A percentile compares a stretch with the other conserved stretches of the same genome.
Conservation (phyloP, 2,113 vertebrate species). For the Semnornis frantzii region DNA sequence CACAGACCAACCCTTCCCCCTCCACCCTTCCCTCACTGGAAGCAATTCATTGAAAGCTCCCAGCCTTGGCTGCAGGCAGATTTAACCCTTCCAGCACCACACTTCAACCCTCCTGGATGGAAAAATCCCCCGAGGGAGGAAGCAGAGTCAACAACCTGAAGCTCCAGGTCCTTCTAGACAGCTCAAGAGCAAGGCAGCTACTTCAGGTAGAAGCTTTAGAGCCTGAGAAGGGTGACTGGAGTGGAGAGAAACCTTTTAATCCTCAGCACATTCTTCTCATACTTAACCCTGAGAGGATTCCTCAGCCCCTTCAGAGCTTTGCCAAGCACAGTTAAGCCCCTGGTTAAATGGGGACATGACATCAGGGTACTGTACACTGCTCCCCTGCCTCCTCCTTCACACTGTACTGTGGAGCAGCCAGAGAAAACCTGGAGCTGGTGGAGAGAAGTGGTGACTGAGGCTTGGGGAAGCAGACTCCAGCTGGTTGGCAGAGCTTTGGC, state of each 20-base stretch:
- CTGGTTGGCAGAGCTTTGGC: fast-evolving
- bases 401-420: neutral
- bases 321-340: slow-evolving; percentile 66
- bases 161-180: neutral
- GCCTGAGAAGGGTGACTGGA: neutral
- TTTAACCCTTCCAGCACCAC: neutral
- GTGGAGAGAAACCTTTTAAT: neutral
- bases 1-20: neutral
- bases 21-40: neutral
- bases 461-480: neutral
- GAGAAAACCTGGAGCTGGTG: neutral
- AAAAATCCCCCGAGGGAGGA: neutral
- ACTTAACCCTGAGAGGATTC: neutral
- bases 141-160: fast-evolving
- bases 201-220: slow-evolving; percentile 5
- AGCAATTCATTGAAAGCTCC: neutral
- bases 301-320: neutral
- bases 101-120: neutral
- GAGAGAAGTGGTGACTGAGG: neutral
- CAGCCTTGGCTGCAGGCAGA: fast-evolving
- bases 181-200: neutral
- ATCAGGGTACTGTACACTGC: slow-evolving; percentile 6
- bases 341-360: slow-evolving; percentile 18
- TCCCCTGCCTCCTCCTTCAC: neutral
- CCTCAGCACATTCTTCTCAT: slow-evolving; percentile 30